Conservation (phyloP, 2,797 vertebrate genomes). For the Lindbergichthys nudifrons region DNA sequence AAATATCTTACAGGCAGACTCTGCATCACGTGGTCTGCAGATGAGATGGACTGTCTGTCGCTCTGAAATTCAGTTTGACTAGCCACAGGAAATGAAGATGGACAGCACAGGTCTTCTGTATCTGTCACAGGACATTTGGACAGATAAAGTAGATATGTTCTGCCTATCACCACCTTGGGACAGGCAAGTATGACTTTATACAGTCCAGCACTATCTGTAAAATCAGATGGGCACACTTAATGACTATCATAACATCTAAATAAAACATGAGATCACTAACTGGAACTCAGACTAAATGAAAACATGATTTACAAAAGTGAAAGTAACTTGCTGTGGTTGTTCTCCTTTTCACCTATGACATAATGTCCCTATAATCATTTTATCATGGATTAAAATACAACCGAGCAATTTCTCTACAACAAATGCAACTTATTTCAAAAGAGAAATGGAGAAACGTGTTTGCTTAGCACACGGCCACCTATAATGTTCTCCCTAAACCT, state of each 20-base stretch:
- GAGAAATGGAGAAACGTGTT: slow-evolving; percentile 45
- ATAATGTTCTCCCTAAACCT: slow-evolving; percentile 30
- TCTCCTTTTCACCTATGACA: slow-evolving; percentile 27
- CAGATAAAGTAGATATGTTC: slow-evolving; percentile 19
- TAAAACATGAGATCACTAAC: slow-evolving; percentile 23
- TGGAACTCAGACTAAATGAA: slow-evolving; percentile 11
- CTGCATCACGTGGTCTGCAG: slow-evolving; percentile 61
- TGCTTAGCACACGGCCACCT: slow-evolving; percentile 47
- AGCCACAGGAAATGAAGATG: slow-evolving; percentile 32
- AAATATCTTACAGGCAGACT: slow-evolving; percentile 41
- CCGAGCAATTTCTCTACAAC: slow-evolving; percentile 33
- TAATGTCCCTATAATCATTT: slow-evolving; percentile 50
- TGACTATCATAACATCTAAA: slow-evolving; percentile 15
- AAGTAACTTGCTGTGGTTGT: slow-evolving; percentile 34
- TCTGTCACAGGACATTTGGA: slow-evolving; percentile 55
- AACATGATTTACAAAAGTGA: slow-evolving; percentile 25
- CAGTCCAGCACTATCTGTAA: slow-evolving; percentile 20
- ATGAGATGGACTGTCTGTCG: slow-evolving; percentile 45
- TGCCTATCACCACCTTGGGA: slow-evolving; percentile 12
- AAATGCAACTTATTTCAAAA: slow-evolving; percentile 59
- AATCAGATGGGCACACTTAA: slow-evolving; percentile 2
- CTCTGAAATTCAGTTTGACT: slow-evolving; percentile 31
- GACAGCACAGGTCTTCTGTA: slow-evolving; percentile 53
- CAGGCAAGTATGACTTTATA: slow-evolving; percentile 43
- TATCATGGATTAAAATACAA: slow-evolving; percentile 44